Evolutionary conservation across 1,140 invertebrate species (phyloP).

Genomic region (Pseudobourletiella spinata): DNA sequence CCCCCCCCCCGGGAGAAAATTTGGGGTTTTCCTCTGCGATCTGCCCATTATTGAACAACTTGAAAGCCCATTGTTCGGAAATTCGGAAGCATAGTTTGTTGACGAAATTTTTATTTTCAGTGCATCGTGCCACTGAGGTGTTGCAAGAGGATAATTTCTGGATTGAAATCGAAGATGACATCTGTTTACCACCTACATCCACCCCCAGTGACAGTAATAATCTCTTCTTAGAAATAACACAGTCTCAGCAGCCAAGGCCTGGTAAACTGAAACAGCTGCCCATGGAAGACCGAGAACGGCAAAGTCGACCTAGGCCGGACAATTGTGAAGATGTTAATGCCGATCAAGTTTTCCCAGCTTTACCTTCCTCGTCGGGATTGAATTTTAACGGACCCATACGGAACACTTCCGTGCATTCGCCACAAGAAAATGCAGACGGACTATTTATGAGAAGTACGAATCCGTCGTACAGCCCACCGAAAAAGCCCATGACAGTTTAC

Average conservation of each 20-base stretch:
- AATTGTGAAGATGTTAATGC: background rate
- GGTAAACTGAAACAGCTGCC: background rate
- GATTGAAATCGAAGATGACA: background rate
- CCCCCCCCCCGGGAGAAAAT: too few species aligned
- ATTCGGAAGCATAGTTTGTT: too few species aligned
- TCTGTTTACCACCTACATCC: too few species aligned
- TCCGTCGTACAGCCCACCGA: background rate
- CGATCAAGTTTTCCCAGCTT: background rate
- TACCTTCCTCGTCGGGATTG: too few species aligned
- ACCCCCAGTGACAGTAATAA: too few species aligned
- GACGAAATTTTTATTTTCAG: background rate
- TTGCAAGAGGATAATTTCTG: background rate
- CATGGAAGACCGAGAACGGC: background rate
- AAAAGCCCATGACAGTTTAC: background rate
- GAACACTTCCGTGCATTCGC: background rate
- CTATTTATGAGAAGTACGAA: background rate
- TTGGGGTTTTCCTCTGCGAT: too few species aligned
- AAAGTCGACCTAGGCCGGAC: background rate
- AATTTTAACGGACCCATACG: too few species aligned
- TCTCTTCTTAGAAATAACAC: background rate
- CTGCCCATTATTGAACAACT: too few species aligned
- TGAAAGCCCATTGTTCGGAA: too few species aligned
- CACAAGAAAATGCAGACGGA: too few species aligned
- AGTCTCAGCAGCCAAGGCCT: background rate
- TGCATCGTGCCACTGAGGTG: background rate